Percentiles rank a stretch among this genome's conserved stretches.
Conservation (phyloP, 2,113 vertebrate species). For the Hemiscyllium ocellatum region DNA sequence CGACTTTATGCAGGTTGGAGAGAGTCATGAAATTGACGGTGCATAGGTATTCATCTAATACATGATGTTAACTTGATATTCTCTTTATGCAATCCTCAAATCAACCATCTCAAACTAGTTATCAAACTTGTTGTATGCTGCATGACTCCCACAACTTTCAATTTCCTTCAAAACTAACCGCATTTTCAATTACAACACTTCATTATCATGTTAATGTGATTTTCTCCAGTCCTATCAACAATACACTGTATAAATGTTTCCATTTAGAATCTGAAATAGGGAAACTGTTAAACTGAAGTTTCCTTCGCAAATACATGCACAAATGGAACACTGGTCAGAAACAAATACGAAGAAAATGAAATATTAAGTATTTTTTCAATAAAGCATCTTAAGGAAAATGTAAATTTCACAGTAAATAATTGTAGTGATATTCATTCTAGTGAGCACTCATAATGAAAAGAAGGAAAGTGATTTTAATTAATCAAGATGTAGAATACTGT, state of each 20-base stretch:
- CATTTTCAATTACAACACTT: neutral
- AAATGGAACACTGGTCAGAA: neutral
- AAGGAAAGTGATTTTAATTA: neutral
- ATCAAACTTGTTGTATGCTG: neutral
- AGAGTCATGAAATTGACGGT: too few species aligned
- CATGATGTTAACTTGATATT: too few species aligned
- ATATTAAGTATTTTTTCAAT: neutral
- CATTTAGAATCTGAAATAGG: neutral
- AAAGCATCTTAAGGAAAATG: neutral
- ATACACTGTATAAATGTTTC: neutral
- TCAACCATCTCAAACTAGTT: neutral
- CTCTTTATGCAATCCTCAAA: too few species aligned
- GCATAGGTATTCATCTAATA: too few species aligned
- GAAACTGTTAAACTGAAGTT: neutral
- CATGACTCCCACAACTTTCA: neutral
- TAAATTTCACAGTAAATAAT: neutral
- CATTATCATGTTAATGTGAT: neutral
- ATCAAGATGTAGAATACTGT: too few species aligned
- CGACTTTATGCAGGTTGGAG: too few species aligned
- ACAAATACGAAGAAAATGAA: neutral
- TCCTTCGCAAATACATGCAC: neutral
- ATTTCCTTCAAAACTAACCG: neutral
- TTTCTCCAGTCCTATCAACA: neutral
- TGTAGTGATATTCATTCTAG: neutral
- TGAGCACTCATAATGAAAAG: neutral